phyloP scores from a whole-genome alignment of 1,140 invertebrate species.

The Drosophila watanabei region DNA sequence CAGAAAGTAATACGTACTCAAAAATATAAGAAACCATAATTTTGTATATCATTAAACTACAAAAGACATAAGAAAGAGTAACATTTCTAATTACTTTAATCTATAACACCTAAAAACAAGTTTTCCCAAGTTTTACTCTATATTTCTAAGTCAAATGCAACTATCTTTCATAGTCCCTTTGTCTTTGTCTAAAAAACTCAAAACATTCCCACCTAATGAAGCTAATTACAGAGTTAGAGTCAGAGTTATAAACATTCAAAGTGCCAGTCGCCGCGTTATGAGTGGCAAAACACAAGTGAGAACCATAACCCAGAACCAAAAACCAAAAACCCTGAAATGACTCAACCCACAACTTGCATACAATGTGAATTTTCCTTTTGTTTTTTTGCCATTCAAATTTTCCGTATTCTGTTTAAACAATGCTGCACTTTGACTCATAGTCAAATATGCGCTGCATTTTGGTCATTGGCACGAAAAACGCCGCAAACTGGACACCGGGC shows the following conservation, averaged over 20 bases:
- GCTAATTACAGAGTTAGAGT: constrained; percentile 25
- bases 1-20: background rate
- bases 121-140: background rate
- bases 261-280: constrained; percentile 15
- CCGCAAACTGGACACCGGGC: constrained; percentile 52
- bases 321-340: constrained; percentile 32
- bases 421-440: constrained; percentile 65
- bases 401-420: constrained; percentile 45
- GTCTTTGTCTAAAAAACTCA: constrained; percentile 5
- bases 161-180: background rate
- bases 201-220: constrained; percentile 31
- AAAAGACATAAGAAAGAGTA: rapidly evolving
- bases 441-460: constrained; percentile 49
- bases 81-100: background rate
- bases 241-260: constrained; percentile 12
- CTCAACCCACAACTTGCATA: constrained; percentile 42
- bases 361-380: constrained; percentile 30
- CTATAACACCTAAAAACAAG: background rate
- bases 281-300: constrained; percentile 4
- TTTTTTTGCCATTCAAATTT: constrained; percentile 61
- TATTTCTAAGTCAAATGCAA: background rate
- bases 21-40: too few relatives aligned
- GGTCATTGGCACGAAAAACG: constrained; percentile 74
- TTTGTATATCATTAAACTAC: background rate
- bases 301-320: constrained; percentile 6